Base-by-base conservation (phyloP, 2,797 vertebrate species). In the Brotula barbata region DNA sequence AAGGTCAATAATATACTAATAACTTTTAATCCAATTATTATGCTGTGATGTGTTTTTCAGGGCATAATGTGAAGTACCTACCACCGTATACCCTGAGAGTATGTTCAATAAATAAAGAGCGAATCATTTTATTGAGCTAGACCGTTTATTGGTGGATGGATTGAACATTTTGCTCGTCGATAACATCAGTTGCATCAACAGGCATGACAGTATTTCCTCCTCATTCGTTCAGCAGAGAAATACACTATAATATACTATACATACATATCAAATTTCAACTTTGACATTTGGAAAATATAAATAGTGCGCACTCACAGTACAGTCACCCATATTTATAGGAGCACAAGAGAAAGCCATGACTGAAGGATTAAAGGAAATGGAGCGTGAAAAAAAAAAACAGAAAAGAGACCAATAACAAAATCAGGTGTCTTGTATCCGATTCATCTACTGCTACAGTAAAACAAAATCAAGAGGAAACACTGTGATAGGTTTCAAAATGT, bases 91-190 rank as follows among this genome's bases (percentile, higher is more conserved):
- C n/a, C n/a, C n/a, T n/a, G n/a, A n/a, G n/a, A n/a, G n/a, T n/a
- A n/a, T n/a, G n/a, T n/a, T n/a, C n/a, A n/a, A n/a, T n/a, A 10
- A 10, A 36, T 10, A 33, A 45, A 57, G 25, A 63, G 46, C 47
- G 17, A 65, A 66, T 19, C 36, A 0, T 6, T 78, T 13, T 28
- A 49, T 62, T 52, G 76, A 75, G 63, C 55, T 76, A 67, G 54
- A 64, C 31, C 49, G 48, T 89, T 90, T 90, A 90, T 91, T 90
- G 76, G 36, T 78, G 71, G 81, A 39, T 78, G 71, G 81, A 73
- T 73, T 82, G 67, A 50, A 62, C 65, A 58, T 70, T 80, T 75
- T 72, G 73, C 57, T 84, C 73, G n/a, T n/a, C n/a, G n/a, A n/a
- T n/a, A n/a, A n/a, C n/a, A 81, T 69, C 77, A 76, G 73, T 71